phyloP scores from a whole-genome alignment of 1,140 invertebrate genomes.

The Rhynchophorus ferrugineus region DNA sequence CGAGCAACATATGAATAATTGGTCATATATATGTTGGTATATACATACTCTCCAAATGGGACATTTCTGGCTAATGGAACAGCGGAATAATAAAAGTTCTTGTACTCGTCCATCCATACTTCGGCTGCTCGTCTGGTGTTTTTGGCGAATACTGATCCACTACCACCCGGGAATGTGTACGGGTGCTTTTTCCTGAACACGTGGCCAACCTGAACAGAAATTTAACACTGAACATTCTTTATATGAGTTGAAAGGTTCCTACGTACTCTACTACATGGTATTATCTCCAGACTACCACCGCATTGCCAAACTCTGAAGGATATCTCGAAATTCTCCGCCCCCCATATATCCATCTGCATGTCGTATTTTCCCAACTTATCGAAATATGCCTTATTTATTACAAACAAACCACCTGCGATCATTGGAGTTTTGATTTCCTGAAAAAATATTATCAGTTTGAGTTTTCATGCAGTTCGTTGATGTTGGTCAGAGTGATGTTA shows the following conservation, averaged over 20 bases:
- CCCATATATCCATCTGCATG: conserved; percentile 96
- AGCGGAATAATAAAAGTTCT: conserved; percentile 82
- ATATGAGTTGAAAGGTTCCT: no score
- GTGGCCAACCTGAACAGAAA: conserved; percentile 58
- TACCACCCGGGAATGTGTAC: conserved; percentile 90
- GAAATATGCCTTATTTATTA: conserved; percentile 88
- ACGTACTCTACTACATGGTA: conserved; percentile 85
- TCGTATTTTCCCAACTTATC: conserved; percentile 93
- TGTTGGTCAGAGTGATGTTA: conserved; percentile 10
- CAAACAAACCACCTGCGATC: conserved; percentile 92
- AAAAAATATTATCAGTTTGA: conserved; percentile 15
- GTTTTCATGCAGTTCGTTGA: no score
- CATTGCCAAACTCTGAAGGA: conserved; percentile 92
- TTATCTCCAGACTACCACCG: conserved; percentile 88
- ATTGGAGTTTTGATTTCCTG: conserved; percentile 79
- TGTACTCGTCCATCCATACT: conserved; percentile 95
- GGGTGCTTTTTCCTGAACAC: conserved; percentile 90
- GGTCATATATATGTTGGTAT: neutral
- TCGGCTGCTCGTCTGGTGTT: conserved; percentile 86
- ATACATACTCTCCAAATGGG: conserved; percentile 80
- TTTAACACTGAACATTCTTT: neutral
- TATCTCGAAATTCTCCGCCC: conserved; percentile 74
- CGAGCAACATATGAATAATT: neutral
- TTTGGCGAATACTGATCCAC: conserved; percentile 81
- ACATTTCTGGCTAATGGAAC: conserved; percentile 81